Percentiles rank a stretch among this genome's conserved stretches.
These are phyloP conservation scores for Atlantisia rogersi DNA, from an alignment of 2,113 vertebrate species.

Conservation along the genomic window DNA sequence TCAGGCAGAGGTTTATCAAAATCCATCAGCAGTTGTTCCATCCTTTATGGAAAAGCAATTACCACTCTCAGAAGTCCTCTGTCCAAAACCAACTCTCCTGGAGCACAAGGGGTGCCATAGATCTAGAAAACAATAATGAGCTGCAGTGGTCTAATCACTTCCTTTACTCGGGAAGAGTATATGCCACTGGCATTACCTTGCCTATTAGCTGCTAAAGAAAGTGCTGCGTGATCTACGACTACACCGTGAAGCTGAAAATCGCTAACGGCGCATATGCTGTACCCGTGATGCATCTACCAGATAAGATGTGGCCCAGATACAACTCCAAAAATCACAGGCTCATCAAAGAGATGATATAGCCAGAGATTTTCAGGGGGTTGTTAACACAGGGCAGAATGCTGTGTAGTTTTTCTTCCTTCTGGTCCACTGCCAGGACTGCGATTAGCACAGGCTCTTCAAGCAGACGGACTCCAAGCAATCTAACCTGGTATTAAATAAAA, in stretches of 20 bases:
- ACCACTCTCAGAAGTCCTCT: background rate
- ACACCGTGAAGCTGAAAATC: background rate
- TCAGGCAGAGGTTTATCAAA: background rate
- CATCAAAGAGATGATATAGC: background rate
- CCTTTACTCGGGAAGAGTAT: background rate
- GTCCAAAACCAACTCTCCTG: background rate
- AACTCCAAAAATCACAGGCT: background rate
- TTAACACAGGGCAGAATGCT: background rate
- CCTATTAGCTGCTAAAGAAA: background rate
- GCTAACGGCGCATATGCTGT: background rate
- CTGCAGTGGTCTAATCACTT: background rate
- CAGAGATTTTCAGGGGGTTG: background rate
- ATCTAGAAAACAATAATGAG: background rate
- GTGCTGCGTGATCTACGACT: rapidly evolving
- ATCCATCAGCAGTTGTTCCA: background rate
- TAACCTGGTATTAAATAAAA: background rate
- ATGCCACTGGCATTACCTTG: background rate
- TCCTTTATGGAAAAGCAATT: background rate
- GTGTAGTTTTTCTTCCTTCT: background rate
- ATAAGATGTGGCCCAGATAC: background rate
- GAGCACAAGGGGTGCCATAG: background rate
- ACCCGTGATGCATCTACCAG: background rate
- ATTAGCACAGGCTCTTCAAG: background rate
- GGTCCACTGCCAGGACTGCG: background rate
- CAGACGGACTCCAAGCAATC: background rate